Base-by-base conservation (phyloP, 2,797 vertebrate species). In the Xiphophorus birchmanni region DNA sequence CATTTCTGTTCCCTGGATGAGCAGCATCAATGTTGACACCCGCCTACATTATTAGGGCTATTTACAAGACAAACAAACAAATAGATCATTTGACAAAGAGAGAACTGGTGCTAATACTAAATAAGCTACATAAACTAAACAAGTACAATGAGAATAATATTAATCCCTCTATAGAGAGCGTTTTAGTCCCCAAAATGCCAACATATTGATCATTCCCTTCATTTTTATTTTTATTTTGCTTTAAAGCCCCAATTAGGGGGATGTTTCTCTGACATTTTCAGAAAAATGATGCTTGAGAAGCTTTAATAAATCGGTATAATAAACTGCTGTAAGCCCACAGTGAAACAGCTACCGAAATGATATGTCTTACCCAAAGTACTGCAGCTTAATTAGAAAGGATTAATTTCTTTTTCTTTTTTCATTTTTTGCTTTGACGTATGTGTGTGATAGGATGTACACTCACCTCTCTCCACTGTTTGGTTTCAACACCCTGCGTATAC, bases 401-500 rank as follows among this genome's bases (percentile, higher is more conserved):
- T 78, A 10, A 18, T 76, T 74, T 74, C 23, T 73, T 76, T 10
- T 73, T 47, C 81, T 35, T 37, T 5, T 77, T 56, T 35, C 74
- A 17, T 2, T 50, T 21, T 7, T 23, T 23, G 50, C 50, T 52
- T 45, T 47, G 17, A 50, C n/a, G 4, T 47, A 12, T 52, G 35
- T 60, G 13, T 60, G 29, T 79, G 60, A 69, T 29, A 45, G 50
- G 50, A 42, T 45, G 32, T 73, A 10, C 21, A 80, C 97, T 94
- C 93, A 98, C 98, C 97, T 99, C 98, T 92, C 96, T 94, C 98
- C 98, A 99, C 86, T 99, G 98, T 90, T 98, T 97, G 88, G 96
- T 97, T 93, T 98, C 97, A 65, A 98, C 96, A 15, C 96, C 96
- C 92, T 99, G 98, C 1, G 96, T 98, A 84, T 99, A 99, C 82